phyloP scores from a whole-genome alignment of 2,797 vertebrate species.

The Glossophaga mutica region DNA sequence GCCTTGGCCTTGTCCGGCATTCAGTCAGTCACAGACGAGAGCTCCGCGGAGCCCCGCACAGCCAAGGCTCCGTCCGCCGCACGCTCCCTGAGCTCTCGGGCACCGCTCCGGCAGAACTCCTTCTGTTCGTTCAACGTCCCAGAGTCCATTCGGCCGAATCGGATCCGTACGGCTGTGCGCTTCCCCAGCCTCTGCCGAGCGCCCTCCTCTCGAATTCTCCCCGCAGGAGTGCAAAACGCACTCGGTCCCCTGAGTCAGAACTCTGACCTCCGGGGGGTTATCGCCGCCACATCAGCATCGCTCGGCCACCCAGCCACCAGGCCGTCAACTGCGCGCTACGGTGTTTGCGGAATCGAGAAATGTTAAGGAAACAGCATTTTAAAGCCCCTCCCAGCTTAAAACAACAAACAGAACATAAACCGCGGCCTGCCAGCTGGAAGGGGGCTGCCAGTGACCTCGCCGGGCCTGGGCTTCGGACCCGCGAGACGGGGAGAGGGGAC shows the following conservation, averaged over 20 bases:
- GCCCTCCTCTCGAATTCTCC: too few species aligned
- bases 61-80: too few species aligned
- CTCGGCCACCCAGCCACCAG: not conserved
- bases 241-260: not conserved
- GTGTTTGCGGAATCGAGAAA: not conserved
- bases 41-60: too few species aligned
- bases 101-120: too few species aligned
- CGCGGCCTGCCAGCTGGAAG: not conserved
- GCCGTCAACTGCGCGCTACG: not conserved
- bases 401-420: not conserved
- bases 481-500: not conserved
- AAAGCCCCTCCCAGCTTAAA: not conserved
- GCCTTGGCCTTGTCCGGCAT: rapidly evolving
- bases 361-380: not conserved
- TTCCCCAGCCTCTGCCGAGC: rapidly evolving
- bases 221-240: not conserved
- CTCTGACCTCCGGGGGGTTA: not conserved
- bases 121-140: too few species aligned
- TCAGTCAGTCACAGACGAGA: not conserved
- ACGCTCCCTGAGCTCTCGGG: too few species aligned
- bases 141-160: too few species aligned
- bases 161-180: too few species aligned
- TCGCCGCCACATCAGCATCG: not conserved
- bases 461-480: not conserved
- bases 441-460: too few species aligned